Evolutionary conservation across 2,888 invertebrate genomes (phyloP).

Genomic region (Troglohyphantes excavatus): DNA sequence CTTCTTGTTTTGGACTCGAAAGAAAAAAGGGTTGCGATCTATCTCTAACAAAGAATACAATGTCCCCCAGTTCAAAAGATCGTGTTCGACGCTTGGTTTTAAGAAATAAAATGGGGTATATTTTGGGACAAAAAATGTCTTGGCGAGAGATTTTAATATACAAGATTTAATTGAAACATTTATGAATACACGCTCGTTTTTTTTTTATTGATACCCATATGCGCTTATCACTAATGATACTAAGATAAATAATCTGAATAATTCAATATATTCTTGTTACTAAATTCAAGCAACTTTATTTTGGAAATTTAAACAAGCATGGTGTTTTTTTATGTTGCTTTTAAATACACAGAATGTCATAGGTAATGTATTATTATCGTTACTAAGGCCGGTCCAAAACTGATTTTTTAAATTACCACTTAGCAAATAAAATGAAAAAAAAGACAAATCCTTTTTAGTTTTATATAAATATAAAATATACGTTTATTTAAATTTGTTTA

Average conservation of each 20-base stretch:
- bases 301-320: too few relatives aligned
- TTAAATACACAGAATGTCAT: too few relatives aligned
- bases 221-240: not conserved
- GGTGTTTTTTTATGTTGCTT: too few relatives aligned
- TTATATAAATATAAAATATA: too few relatives aligned
- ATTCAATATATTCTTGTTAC: not conserved
- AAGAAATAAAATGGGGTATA: conserved; percentile 22
- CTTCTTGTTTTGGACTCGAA: conserved; percentile 10
- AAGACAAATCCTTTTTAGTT: too few relatives aligned
- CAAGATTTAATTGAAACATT: not conserved
- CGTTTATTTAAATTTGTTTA: too few relatives aligned
- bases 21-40: conserved; percentile 68
- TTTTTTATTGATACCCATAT: not conserved
- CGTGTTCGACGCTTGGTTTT: conserved; percentile 64
- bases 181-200: conserved; percentile 7
- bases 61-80: conserved; percentile 50
- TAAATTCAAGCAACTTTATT: not conserved
- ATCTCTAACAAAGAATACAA: conserved; percentile 58
- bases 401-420: too few relatives aligned
- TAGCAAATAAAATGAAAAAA: too few relatives aligned
- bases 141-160: conserved; percentile 3
- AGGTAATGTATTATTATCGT: too few relatives aligned
- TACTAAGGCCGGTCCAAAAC: too few relatives aligned
- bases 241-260: not conserved
- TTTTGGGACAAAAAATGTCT: not conserved